Base-by-base conservation (phyloP, 2,888 invertebrate species). In the Carabus problematicus region DNA sequence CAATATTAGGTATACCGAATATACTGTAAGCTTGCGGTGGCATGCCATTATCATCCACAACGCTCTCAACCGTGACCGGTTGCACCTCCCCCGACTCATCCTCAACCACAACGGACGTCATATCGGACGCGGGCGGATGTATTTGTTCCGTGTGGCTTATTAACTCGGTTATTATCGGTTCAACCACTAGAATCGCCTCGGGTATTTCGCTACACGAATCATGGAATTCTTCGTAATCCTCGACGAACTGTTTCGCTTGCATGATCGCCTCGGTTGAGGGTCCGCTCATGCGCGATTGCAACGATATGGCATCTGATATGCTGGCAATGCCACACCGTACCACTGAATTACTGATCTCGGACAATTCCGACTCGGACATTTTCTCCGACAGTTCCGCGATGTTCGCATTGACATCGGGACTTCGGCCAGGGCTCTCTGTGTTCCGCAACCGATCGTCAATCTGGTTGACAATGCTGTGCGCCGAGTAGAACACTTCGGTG, bases 171-270 rank as follows among this genome's bases (percentile, higher is more conserved):
- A 76, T 62, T 58, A 76, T 76, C n/a, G 72, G 72, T 8, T 74
- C 76, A 29, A 75, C 74, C 1, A 77, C 77, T 42, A 77, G 64
- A 58, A 77, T 76, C 0, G 80, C 73, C 63, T 81, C 81, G 1
- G 79, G 75, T 68, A 80, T 80, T 70, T 82, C 82, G 55, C 79
- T 78, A 69, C 81, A 81, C 9, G 79, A 79, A 68, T 81, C 80
- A 73, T 82, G 81, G 69, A 79, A 82, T 73, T 82, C 82, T 67
- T 82, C 82, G 70, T 82, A 82, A 56, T 82, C 80, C 70, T 82
- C 82, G 9, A 81, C 81, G 72, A 82, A 82, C 71, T 78, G 81
- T 67, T 76, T 77, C 7, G 81, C 81, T 54, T 79, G 73, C 11
- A 79, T 68, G 56, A 78, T 78, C 63, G 77, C 77, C 47, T 67